Evolutionary conservation across 2,888 invertebrate genomes (phyloP).

Genomic region (Aleiodes alternator): DNA sequence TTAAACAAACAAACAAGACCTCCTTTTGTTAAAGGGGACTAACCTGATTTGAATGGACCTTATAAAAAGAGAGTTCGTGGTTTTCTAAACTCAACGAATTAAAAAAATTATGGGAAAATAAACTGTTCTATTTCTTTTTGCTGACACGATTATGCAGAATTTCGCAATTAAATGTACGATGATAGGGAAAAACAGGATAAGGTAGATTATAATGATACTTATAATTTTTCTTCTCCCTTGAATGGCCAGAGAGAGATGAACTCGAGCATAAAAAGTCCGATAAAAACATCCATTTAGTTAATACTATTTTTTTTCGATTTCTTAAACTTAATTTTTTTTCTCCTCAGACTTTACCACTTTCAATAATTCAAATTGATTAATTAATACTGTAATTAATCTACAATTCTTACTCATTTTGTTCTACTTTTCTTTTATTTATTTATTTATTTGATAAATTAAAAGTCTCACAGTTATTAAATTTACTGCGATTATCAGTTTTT

Average conservation of each 20-base stretch:
- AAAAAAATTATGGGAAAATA: too few relatives aligned
- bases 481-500: slow-evolving; percentile 1
- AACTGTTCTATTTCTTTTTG: too few relatives aligned
- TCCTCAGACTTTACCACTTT: slow-evolving; percentile 4
- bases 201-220: slow-evolving; percentile 17
- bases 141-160: too few relatives aligned
- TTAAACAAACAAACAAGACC: too few relatives aligned
- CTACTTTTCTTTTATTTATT: background rate
- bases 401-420: slow-evolving; percentile 40
- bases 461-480: slow-evolving; percentile 22
- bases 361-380: slow-evolving; percentile 40
- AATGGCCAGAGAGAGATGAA: slow-evolving; percentile 15
- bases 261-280: slow-evolving; percentile 28
- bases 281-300: slow-evolving; percentile 35
- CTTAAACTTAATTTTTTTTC: too few relatives aligned
- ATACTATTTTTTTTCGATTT: slow-evolving; percentile 2
- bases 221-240: slow-evolving; percentile 18
- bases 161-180: too few relatives aligned
- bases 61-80: too few relatives aligned
- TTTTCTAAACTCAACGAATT: too few relatives aligned
- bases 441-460: background rate
- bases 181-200: too few relatives aligned
- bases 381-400: slow-evolving; percentile 56
- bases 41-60: too few relatives aligned
- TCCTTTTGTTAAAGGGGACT: too few relatives aligned